Percentiles rank a stretch among this genome's conserved stretches.
Evolutionary conservation across 2,797 vertebrate genomes (phyloP).

Genomic region (Nannoperca australis): DNA sequence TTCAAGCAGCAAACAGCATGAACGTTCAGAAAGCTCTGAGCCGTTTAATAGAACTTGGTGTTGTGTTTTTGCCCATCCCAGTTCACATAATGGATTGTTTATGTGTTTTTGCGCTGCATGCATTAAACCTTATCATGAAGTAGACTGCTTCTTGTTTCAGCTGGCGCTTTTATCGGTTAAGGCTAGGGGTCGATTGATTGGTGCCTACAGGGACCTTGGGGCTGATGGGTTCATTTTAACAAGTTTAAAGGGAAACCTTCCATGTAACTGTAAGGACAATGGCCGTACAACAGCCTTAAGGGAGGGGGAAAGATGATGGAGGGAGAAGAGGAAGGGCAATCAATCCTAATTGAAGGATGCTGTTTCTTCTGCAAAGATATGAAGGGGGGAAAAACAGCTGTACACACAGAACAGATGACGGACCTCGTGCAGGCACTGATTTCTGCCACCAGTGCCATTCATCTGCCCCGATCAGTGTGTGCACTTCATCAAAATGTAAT

Average conservation of each 20-base stretch:
- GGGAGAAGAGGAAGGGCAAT: slow-evolving; percentile 26
- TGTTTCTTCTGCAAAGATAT: slow-evolving; percentile 11
- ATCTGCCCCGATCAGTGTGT: slow-evolving; percentile 15
- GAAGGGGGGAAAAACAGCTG: background rate
- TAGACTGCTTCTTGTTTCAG: slow-evolving; percentile 56
- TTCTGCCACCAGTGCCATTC: background rate
- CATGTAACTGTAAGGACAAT: slow-evolving; percentile 13
- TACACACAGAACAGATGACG: slow-evolving; percentile 18
- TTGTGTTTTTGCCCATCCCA: slow-evolving; percentile 21
- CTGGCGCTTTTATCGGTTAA: slow-evolving; percentile 53
- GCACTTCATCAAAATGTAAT: slow-evolving; percentile 52
- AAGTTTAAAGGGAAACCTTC: slow-evolving; percentile 27
- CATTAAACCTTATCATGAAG: slow-evolving; percentile 68
- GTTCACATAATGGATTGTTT: slow-evolving; percentile 55
- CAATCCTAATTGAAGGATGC: slow-evolving; percentile 39
- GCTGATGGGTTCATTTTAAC: slow-evolving; percentile 21
- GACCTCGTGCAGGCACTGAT: background rate
- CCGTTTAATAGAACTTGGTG: slow-evolving; percentile 37
- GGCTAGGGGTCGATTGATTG: slow-evolving; percentile 52
- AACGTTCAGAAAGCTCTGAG: slow-evolving; percentile 38
- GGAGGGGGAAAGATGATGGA: background rate
- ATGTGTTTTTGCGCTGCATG: slow-evolving; percentile 37
- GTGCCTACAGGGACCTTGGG: slow-evolving; percentile 21
- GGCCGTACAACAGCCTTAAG: slow-evolving; percentile 12
- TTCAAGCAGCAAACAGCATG: slow-evolving; percentile 42